Evolutionary conservation across 37 sponge, comb jelly and placozoan species (phyloP), one percentile per base, ranked within the genome.

Genomic region (Dysidea cf. avara): DNA sequence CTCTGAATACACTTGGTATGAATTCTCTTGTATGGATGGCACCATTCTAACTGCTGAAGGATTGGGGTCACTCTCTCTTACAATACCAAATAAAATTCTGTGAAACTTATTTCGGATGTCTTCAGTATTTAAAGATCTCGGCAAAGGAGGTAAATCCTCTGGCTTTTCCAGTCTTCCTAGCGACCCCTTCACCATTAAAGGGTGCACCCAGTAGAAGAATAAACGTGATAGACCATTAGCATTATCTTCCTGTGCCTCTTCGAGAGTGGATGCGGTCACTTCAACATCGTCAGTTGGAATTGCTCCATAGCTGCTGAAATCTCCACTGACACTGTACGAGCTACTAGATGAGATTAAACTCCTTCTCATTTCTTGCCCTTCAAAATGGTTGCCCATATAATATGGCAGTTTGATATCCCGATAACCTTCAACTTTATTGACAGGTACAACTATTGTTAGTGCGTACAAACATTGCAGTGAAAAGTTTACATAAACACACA

Each of bases 191-290:
- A 40, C 72, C 94, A 93, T 81, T 18, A 93, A 63, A 54, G 86
- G 86, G 56, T 75, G 71, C 35, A 93, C 71, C 94, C 94, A 93
- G 82, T 83, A 90, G 56, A 93, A 93, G 2, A 62, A 72, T 5
- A 93, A 67, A 37, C 49, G 64, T 3, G 94, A 93, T 6, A 93
- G 47, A 46, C 62, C 2, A 61, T 74, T 88, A 0, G 86, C 87
- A 49, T 39, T 35, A 18, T 93, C 94, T 60, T 93, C 92, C 47
- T 69, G 56, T 0, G 76, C 64, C 36, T 72, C 49, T 7, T 52
- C 9, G 12, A 58, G 11, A 58, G 11, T 14, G 22, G 29, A 6
- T 20, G 28, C 29, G 30, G 7, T 26, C 25, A 20, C 29, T 29
- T 31, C 12, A 17, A 16, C 28, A n/a, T 64, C 40, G 13, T 20